phyloP scores from a whole-genome alignment of 2,113 vertebrate species.

The Larimichthys polyactis region DNA sequence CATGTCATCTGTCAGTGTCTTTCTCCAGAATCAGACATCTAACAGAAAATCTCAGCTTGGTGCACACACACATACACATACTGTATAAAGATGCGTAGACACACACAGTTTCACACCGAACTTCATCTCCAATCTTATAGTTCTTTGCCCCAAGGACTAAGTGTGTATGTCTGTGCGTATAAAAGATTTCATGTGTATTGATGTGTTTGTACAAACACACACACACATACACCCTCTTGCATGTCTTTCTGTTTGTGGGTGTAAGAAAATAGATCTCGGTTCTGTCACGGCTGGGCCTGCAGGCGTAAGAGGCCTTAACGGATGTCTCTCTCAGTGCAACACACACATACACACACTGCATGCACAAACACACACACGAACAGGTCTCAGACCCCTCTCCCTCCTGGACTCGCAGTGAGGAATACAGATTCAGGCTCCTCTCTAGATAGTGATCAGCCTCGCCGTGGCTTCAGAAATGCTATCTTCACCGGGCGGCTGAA shows the following conservation, averaged over 20 bases:
- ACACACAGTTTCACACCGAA: conserved; percentile 49
- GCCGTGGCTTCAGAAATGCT: conserved; percentile 82
- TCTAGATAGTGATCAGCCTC: conserved; percentile 81
- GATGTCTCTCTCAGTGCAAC: conserved; percentile 77
- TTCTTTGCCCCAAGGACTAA: conserved; percentile 64
- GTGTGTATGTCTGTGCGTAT: conserved; percentile 56
- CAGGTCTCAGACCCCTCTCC: conserved; percentile 70
- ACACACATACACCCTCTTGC: conserved; percentile 28
- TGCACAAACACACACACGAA: conserved; percentile 50
- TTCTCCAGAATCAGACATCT: conserved; percentile 72
- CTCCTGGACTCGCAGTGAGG: conserved; percentile 71
- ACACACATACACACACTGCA: conserved; percentile 40
- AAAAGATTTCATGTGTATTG: conserved; percentile 41
- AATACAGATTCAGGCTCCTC: conserved; percentile 82
- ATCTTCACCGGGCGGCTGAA: conserved; percentile 95
- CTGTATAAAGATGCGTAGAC: conserved; percentile 10
- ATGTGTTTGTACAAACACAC: conserved; percentile 9
- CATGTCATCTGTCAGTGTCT: conserved; percentile 76
- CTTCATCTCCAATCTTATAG: conserved; percentile 65
- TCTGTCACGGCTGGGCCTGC: conserved; percentile 74
- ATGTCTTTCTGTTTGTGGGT: conserved; percentile 66
- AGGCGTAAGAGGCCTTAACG: conserved; percentile 75
- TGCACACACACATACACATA: conserved; percentile 20
- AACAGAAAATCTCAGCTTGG: conserved; percentile 56
- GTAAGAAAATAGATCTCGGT: conserved; percentile 77